A percentile compares a stretch with the other conserved stretches of the same genome.
Conservation (phyloP, 2,888 invertebrate species). For the Archaeoteleia sp. region DNA sequence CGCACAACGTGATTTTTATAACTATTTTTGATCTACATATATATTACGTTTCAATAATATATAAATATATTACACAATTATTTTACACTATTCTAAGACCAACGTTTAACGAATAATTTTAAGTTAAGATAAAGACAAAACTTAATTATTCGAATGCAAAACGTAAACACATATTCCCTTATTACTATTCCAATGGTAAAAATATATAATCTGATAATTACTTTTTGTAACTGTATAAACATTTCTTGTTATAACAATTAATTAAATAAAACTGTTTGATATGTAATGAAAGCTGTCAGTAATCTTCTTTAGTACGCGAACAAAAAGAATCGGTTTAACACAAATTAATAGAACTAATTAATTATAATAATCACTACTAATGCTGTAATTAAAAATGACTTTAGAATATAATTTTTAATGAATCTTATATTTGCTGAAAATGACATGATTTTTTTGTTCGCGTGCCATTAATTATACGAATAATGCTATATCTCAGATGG, state of each 20-base stretch:
- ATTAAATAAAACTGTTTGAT: slow-evolving; percentile 14
- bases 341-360: too few species aligned
- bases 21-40: neutral
- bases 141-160: too few species aligned
- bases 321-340: slow-evolving; percentile 17
- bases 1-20: slow-evolving; percentile 10
- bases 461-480: too few species aligned
- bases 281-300: slow-evolving; percentile 19
- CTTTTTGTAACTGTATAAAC: slow-evolving; percentile 1
- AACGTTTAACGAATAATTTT: too few species aligned
- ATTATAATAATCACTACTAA: too few species aligned
- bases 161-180: too few species aligned
- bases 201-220: too few species aligned
- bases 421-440: too few species aligned
- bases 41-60: neutral
- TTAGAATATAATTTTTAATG: too few species aligned
- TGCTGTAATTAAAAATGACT: too few species aligned
- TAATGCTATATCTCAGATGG: neutral
- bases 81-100: neutral
- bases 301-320: slow-evolving; percentile 22
- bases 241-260: neutral
- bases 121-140: too few species aligned
- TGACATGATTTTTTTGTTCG: too few species aligned
- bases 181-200: neutral
- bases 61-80: neutral